Conservation (phyloP, 2,888 invertebrate genomes). For the Orthonychiurus folsomi region DNA sequence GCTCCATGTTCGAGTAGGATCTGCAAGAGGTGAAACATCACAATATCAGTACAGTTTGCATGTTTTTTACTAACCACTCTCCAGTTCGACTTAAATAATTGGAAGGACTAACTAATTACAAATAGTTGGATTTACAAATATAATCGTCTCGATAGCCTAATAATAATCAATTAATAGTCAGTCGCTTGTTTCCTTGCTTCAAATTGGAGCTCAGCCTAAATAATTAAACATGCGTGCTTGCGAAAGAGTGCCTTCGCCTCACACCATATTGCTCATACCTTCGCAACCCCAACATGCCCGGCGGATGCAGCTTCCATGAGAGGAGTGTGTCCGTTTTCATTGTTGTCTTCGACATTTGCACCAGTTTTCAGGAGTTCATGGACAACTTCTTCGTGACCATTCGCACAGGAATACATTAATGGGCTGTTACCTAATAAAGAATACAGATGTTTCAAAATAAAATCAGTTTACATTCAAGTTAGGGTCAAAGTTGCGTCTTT, state of each 20-base stretch:
- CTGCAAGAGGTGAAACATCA: slow-evolving; percentile 44
- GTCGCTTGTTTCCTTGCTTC: no score
- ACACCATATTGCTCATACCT: slow-evolving; percentile 49
- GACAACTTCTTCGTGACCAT: slow-evolving; percentile 88
- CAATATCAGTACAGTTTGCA: no score
- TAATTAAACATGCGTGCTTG: not conserved
- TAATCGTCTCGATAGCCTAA: no score
- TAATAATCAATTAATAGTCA: no score
- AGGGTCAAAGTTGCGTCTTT: no score
- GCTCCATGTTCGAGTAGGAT: slow-evolving; percentile 86
- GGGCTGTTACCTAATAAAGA: slow-evolving; percentile 87
- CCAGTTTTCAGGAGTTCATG: slow-evolving; percentile 76
- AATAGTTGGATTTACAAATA: no score
- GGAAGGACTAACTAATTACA: no score
- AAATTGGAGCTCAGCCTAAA: no score
- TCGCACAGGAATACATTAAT: slow-evolving; percentile 92
- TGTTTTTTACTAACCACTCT: no score
- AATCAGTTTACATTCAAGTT: no score
- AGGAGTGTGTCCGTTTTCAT: slow-evolving; percentile 98
- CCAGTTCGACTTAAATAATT: no score
- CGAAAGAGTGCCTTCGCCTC: no score
- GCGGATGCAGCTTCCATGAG: slow-evolving; percentile 98
- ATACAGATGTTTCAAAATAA: slow-evolving; percentile 10
- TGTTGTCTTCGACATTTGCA: slow-evolving; percentile 95
- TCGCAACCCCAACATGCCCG: slow-evolving; percentile 86